phyloP scores from a whole-genome alignment of 2,113 vertebrate species.

The Labrus mixtus region DNA sequence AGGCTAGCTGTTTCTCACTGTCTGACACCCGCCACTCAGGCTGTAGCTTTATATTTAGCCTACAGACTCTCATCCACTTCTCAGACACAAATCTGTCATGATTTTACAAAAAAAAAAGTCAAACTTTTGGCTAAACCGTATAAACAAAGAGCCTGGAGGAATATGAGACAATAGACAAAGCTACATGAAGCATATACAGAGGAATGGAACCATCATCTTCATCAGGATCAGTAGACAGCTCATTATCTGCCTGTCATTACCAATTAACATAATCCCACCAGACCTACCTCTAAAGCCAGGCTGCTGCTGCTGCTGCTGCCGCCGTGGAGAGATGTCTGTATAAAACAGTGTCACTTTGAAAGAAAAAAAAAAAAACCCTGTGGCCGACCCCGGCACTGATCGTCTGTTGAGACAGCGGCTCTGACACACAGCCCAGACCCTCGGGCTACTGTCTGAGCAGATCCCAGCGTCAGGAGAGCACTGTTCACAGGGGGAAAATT shows the following conservation, averaged over 20 bases:
- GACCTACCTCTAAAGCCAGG: not conserved
- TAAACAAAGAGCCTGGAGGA: not conserved
- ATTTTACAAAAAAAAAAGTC: not conserved
- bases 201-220: constrained; percentile 15
- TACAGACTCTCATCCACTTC: not conserved
- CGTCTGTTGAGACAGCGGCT: constrained; percentile 45
- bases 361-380: constrained; percentile 31
- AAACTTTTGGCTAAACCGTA: not conserved
- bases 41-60: not conserved
- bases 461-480: constrained; percentile 60
- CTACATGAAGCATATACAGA: not conserved
- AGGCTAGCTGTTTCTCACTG: not conserved
- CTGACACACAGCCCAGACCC: constrained; percentile 53
- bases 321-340: constrained; percentile 42
- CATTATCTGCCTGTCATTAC: constrained; percentile 10
- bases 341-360: constrained; percentile 19
- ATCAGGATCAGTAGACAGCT: constrained; percentile 17
- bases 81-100: not conserved
- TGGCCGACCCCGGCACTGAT: constrained; percentile 45
- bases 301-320: constrained; percentile 1
- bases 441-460: constrained; percentile 60
- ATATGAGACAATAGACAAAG: not conserved
- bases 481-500: constrained; percentile 65
- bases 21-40: no score
- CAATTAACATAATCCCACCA: constrained; percentile 35